phyloP scores from a whole-genome alignment of 2,888 invertebrate genomes.

The Ormyrus rosae region DNA sequence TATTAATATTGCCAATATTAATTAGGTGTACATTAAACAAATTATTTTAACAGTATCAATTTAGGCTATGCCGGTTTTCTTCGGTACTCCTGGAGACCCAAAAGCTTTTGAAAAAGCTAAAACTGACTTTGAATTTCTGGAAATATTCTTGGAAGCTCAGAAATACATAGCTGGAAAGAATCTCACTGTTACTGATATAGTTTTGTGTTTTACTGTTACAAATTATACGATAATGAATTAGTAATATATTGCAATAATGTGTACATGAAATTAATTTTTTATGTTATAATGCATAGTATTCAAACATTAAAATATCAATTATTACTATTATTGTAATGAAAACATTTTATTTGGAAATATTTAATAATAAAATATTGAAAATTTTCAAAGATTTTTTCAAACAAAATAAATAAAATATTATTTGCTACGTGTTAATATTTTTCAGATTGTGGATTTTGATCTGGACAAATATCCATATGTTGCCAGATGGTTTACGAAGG shows the following conservation, averaged over 20 bases:
- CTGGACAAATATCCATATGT: slow-evolving; percentile 70
- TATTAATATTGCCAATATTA: slow-evolving; percentile 61
- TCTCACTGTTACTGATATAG: slow-evolving; percentile 88
- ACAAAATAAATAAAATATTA: too few species aligned
- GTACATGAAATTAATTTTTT: not conserved
- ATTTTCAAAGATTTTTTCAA: too few species aligned
- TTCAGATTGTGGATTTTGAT: slow-evolving; percentile 34
- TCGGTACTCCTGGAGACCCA: slow-evolving; percentile 76
- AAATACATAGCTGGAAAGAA: slow-evolving; percentile 85
- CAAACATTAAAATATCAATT: not conserved
- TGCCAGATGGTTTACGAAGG: slow-evolving; percentile 80
- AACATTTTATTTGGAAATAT: not conserved
- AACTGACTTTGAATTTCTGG: slow-evolving; percentile 78
- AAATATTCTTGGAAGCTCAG: slow-evolving; percentile 83
- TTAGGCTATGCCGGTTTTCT: too few species aligned
- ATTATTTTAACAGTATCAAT: too few species aligned
- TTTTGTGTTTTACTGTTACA: slow-evolving; percentile 83
- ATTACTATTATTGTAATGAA: not conserved
- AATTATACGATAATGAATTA: slow-evolving; percentile 80
- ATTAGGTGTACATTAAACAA: slow-evolving; percentile 53
- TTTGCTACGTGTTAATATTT: not conserved
- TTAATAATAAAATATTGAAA: too few species aligned
- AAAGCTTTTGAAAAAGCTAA: slow-evolving; percentile 74
- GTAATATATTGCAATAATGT: not conserved
- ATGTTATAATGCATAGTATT: too few species aligned